A percentile compares a stretch with the other conserved stretches of the same genome.
Evolutionary conservation across 2,113 vertebrate species (phyloP).

Genomic region (Channa argus): DNA sequence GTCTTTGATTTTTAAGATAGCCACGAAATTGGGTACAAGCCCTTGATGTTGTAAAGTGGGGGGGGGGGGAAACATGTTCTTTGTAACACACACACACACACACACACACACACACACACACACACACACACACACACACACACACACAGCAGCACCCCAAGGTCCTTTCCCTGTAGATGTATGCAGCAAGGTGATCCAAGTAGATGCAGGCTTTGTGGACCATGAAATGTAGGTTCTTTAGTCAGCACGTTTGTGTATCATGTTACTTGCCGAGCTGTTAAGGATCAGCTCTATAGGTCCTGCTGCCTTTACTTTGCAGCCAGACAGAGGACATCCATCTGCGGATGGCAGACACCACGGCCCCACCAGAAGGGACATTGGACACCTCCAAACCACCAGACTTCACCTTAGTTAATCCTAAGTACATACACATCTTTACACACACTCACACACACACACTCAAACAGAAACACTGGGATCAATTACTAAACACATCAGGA

Average conservation of each 20-base stretch:
- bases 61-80: constrained; percentile 70
- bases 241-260: constrained; percentile 73
- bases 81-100: constrained; percentile 48
- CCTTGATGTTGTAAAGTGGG: constrained; percentile 82
- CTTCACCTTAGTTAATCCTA: constrained; percentile 72
- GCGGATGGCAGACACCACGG: constrained; percentile 77
- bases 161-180: constrained; percentile 38
- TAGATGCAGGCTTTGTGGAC: constrained; percentile 71
- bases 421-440: constrained; percentile 58
- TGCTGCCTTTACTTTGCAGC: constrained; percentile 58
- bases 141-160: constrained; percentile 11
- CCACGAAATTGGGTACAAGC: constrained; percentile 85
- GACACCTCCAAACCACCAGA: constrained; percentile 64
- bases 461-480: constrained; percentile 65
- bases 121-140: constrained; percentile 25
- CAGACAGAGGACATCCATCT: constrained; percentile 80
- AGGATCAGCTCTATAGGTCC: constrained; percentile 67
- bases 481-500: constrained; percentile 59
- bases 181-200: constrained; percentile 72
- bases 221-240: constrained; percentile 78
- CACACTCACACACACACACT: constrained; percentile 51
- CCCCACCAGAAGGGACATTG: constrained; percentile 71
- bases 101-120: constrained; percentile 26
- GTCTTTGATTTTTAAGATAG: constrained; percentile 87
- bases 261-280: constrained; percentile 76